A percentile compares a stretch with the other conserved stretches of the same genome.
These are phyloP conservation scores for Himalopsyche phryganea DNA, from an alignment of 1,140 invertebrate genomes.

Conservation along the genomic window DNA sequence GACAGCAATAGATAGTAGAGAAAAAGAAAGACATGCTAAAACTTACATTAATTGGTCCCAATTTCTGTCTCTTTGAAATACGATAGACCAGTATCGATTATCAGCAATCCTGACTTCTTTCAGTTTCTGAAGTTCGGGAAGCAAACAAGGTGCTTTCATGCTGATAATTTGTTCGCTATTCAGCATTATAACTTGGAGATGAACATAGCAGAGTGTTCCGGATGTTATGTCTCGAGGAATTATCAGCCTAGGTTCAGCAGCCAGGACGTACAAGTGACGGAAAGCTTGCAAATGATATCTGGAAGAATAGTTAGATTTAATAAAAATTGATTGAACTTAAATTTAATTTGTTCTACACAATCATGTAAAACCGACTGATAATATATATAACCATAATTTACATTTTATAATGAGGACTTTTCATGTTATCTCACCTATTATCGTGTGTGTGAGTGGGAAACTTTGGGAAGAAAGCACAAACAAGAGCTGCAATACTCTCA, in stretches of 20 bases:
- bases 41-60: conserved; percentile 75
- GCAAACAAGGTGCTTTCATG: conserved; percentile 76
- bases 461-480: conserved; percentile 94
- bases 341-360: too few species aligned
- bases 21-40: too few species aligned
- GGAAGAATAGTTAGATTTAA: conserved; percentile 29
- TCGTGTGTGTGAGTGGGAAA: conserved; percentile 95
- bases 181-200: conserved; percentile 64
- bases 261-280: conserved; percentile 91
- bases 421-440: conserved; percentile 79
- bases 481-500: conserved; percentile 78
- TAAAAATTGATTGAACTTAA: background rate
- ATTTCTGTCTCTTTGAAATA: conserved; percentile 76
- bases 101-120: conserved; percentile 76
- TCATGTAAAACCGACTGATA: too few species aligned
- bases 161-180: conserved; percentile 47
- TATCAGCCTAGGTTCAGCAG: conserved; percentile 82
- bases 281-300: conserved; percentile 94
- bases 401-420: too few species aligned
- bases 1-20: too few species aligned
- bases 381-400: too few species aligned
- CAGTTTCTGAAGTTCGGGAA: conserved; percentile 78
- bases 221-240: conserved; percentile 83
- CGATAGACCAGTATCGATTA: conserved; percentile 82
- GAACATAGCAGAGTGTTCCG: conserved; percentile 74